Conservation (phyloP, 1,140 invertebrate species). For the Drosophila nasuta region DNA sequence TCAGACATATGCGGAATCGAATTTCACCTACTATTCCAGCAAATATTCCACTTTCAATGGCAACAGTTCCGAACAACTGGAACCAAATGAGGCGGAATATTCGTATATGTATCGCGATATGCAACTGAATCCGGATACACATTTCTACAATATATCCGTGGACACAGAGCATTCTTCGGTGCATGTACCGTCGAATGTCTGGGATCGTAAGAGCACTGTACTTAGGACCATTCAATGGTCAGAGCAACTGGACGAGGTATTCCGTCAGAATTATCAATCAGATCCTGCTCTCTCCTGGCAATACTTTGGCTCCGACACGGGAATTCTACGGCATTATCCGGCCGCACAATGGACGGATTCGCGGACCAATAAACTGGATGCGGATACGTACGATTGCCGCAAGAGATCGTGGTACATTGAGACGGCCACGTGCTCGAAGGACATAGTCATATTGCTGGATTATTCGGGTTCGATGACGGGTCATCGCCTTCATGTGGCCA, state of each 20-base stretch:
- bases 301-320: constrained; percentile 96
- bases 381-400: constrained; percentile 93
- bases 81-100: constrained; percentile 24
- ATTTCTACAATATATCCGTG: constrained; percentile 94
- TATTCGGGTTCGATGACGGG: constrained; percentile 99
- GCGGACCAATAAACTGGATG: constrained; percentile 84
- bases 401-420: constrained; percentile 97
- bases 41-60: constrained; percentile 87
- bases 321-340: constrained; percentile 96
- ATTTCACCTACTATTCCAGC: constrained; percentile 89
- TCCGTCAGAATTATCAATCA: constrained; percentile 93
- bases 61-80: constrained; percentile 60
- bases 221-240: constrained; percentile 94
- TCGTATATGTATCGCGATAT: constrained; percentile 85
- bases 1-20: constrained; percentile 67
- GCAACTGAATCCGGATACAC: constrained; percentile 89
- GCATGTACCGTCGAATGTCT: constrained; percentile 97
- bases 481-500: constrained; percentile 88
- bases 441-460: constrained; percentile 98
- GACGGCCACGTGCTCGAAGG: constrained; percentile 98
- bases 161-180: constrained; percentile 94
- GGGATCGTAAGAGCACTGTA: constrained; percentile 89
- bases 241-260: constrained; percentile 92
- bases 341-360: constrained; percentile 87
- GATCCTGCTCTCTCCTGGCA: constrained; percentile 97